phyloP scores from a whole-genome alignment of 2,113 vertebrate genomes.

The Romanogobio albipinnatus region DNA sequence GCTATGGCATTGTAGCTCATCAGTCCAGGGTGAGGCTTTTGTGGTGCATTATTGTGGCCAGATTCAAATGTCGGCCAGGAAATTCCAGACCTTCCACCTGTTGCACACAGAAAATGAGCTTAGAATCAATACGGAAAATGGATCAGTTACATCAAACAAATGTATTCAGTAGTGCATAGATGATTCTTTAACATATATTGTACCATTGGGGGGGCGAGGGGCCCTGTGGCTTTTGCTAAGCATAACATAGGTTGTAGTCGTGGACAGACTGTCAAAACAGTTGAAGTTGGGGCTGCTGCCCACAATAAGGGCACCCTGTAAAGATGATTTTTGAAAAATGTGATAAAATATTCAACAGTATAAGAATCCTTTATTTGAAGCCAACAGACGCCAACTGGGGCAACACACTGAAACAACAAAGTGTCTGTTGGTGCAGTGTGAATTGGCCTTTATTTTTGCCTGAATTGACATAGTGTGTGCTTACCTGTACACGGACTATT shows the following conservation, averaged over 20 bases:
- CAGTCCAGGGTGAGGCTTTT: constrained; percentile 61
- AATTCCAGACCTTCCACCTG: constrained; percentile 84
- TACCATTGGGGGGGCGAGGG: constrained; percentile 77
- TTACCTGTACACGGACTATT: constrained; percentile 76
- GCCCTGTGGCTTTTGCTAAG: constrained; percentile 68
- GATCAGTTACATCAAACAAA: not conserved
- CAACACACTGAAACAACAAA: too few species aligned
- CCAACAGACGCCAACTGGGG: too few species aligned
- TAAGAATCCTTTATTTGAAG: not conserved
- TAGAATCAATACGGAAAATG: not conserved
- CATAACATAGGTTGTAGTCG: constrained; percentile 67
- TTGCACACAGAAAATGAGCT: not conserved
- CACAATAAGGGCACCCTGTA: constrained; percentile 80
- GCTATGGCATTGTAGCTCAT: constrained; percentile 83
- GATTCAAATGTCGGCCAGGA: constrained; percentile 84
- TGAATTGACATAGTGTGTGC: not conserved
- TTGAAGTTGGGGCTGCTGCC: constrained; percentile 82
- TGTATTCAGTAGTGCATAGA: not conserved
- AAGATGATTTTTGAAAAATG: not conserved
- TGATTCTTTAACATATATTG: not conserved
- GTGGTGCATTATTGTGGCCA: constrained; percentile 77
- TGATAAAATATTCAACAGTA: not conserved
- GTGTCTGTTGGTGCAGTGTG: too few species aligned
- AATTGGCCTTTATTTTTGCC: not conserved
- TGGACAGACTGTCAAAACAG: constrained; percentile 74